Conservation (phyloP, 2,888 invertebrate genomes). For the Sinelater perroti region DNA sequence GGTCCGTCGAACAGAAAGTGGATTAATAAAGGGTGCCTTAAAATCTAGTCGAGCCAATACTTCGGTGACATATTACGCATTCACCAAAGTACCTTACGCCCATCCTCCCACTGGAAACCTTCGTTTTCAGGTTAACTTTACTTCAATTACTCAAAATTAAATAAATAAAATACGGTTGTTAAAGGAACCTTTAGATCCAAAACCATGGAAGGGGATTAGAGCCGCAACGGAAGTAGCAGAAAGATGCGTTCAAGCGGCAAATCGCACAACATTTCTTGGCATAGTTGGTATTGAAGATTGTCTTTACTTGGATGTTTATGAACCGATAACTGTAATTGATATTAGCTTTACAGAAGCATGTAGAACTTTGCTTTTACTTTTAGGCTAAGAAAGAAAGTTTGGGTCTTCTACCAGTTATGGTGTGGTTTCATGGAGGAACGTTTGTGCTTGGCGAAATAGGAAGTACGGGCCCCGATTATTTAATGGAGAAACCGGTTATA, state of each 20-base stretch:
- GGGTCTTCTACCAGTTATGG: conserved; percentile 42
- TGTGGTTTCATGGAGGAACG: conserved; percentile 45
- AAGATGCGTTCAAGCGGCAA: conserved; percentile 14
- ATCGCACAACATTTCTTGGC: background rate
- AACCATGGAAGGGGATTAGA: conserved; percentile 10
- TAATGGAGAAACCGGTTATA: conserved; percentile 44
- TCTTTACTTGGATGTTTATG: conserved; percentile 17
- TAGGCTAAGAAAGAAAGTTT: conserved; percentile 28
- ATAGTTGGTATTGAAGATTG: conserved; percentile 29
- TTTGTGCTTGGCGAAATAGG: conserved; percentile 39
- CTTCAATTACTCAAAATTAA: too few relatives aligned
- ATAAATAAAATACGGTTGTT: background rate
- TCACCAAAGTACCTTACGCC: conserved; percentile 34
- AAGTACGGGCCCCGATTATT: conserved; percentile 37
- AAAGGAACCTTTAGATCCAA: conserved; percentile 14
- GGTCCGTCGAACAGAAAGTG: background rate
- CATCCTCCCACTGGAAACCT: conserved; percentile 46
- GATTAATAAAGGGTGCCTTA: background rate
- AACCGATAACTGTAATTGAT: conserved; percentile 15
- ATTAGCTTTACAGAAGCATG: background rate
- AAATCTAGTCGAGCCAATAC: background rate
- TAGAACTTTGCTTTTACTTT: too few relatives aligned
- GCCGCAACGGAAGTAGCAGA: conserved; percentile 1
- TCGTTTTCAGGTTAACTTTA: conserved; percentile 45
- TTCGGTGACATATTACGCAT: background rate